Evolutionary conservation across 1,140 invertebrate genomes (phyloP).

Genomic region (Zaprionus vittiger): DNA sequence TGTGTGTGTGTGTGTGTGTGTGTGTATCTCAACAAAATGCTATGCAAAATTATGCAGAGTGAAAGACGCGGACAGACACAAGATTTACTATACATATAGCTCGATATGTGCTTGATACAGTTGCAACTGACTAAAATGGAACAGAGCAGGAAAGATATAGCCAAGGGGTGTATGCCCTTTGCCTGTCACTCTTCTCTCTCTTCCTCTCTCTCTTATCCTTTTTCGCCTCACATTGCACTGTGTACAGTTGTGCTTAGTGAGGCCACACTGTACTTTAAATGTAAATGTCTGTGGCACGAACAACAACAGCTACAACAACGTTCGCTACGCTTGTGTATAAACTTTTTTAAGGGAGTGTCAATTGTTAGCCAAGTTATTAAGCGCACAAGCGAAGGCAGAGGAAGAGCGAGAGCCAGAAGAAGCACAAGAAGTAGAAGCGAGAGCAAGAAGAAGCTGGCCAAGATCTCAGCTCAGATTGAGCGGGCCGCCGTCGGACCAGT

Average conservation of each 20-base stretch:
- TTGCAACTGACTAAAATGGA: conserved; percentile 22
- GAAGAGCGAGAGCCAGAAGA: conserved; percentile 36
- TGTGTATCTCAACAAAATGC: conserved; percentile 50
- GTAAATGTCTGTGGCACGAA: conserved; percentile 41
- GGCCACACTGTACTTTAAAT: conserved; percentile 41
- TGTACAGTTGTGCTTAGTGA: neutral
- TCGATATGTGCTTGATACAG: conserved; percentile 49
- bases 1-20: neutral
- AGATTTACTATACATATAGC: conserved; percentile 70
- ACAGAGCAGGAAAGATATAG: neutral
- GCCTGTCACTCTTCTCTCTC: neutral
- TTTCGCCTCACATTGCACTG: neutral
- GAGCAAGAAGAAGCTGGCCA: conserved; percentile 47
- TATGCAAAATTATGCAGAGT: conserved; percentile 83
- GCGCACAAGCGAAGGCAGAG: conserved; percentile 57
- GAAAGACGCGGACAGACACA: conserved; percentile 67
- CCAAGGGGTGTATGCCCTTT: too few relatives aligned
- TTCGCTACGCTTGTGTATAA: conserved; percentile 34
- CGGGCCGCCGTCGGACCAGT: conserved; percentile 7
- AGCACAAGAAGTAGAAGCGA: conserved; percentile 26
- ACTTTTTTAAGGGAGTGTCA: conserved; percentile 77
- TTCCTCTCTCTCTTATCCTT: too few relatives aligned
- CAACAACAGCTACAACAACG: conserved; percentile 46
- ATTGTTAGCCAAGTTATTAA: conserved; percentile 82
- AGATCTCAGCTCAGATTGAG: conserved; percentile 45